Base-by-base conservation (phyloP, 2,797 vertebrate genomes). In the Hephaestus fuliginosus region DNA sequence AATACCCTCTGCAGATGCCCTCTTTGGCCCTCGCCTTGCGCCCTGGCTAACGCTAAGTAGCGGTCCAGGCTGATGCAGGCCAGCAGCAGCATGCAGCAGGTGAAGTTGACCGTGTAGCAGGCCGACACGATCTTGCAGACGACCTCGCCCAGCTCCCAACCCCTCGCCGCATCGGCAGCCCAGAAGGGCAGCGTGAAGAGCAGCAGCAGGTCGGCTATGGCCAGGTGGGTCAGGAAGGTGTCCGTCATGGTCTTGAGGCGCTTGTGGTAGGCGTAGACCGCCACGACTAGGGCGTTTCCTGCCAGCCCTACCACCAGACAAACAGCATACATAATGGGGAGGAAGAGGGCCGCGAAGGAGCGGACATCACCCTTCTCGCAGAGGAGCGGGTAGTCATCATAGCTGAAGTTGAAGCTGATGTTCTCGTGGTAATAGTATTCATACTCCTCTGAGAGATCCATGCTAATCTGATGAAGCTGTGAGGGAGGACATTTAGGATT, bases 61-160 rank as follows among this genome's bases (percentile, higher is more conserved):
- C 98, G 96, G 36, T 99, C 98, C 74, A 98, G 61, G 5, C 98
- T 98, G 90, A 99, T 96, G 68, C 96, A 98, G 46, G 97, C 97
- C 91, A 99, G 91, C 70, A 99, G 95, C 86, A 97, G 91, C 97
- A 98, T 99, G 84, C 97, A 95, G 41, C 97, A 97, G 73, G 96
- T 97, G 91, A 99, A 99, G 90, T 97, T 99, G 65, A 96, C 91
- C 0, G 96, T 96, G 82, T 98, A 98, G 71, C 97, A 92, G 15
- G 96, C 95, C 0, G 97, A 96, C 18, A 97, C 90, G 0, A 97
- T 80, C 92, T 98, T 99, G 82, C 98, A 99, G 87, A 96, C 87
- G 0, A 63, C 4, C 3, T 74, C 88, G 5, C 98, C 97, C 28
- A 98, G 91, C 69, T 96, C 88, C 98, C 98, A 99, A 25, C 97